phyloP scores from a whole-genome alignment of 2,797 vertebrate genomes.

The Linurgus olivaceus region DNA sequence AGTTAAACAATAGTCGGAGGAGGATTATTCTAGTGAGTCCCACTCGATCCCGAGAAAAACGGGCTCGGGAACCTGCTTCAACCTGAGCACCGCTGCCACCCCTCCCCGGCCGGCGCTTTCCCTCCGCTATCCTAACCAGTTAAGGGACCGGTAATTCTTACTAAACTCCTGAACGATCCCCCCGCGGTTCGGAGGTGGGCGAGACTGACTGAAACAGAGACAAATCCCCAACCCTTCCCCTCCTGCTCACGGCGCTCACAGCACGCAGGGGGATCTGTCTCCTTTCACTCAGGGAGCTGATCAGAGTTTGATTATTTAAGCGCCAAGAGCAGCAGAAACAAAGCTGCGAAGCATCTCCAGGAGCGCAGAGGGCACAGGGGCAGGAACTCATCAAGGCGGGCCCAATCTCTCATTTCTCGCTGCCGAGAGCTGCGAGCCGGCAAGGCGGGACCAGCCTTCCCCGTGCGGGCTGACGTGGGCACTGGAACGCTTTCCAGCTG shows the following conservation, averaged over 20 bases:
- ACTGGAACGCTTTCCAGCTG: neutral
- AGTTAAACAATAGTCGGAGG: neutral
- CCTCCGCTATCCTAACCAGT: neutral
- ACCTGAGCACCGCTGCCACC: neutral
- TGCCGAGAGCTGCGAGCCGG: neutral
- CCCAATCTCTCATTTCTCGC: neutral
- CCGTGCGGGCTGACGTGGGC: neutral
- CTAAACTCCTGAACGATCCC: neutral
- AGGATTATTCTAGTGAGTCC: neutral
- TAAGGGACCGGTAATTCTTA: neutral
- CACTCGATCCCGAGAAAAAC: neutral
- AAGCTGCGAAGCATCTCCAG: neutral
- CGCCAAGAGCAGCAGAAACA: neutral
- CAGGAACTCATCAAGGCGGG: neutral
- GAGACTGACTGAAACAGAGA: neutral
- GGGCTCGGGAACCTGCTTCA: neutral
- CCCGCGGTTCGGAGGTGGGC: neutral
- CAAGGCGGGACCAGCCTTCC: neutral
- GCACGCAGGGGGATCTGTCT: neutral
- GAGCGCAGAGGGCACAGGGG: neutral
- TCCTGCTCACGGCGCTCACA: neutral
- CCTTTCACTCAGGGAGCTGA: neutral
- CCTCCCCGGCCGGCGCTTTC: neutral
- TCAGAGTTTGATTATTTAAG: slow-evolving; percentile 10
- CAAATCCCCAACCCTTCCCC: neutral